Percentiles rank a stretch among this genome's conserved stretches.
Evolutionary conservation across 2,888 invertebrate genomes (phyloP).

Genomic region (Atrina japonica): DNA sequence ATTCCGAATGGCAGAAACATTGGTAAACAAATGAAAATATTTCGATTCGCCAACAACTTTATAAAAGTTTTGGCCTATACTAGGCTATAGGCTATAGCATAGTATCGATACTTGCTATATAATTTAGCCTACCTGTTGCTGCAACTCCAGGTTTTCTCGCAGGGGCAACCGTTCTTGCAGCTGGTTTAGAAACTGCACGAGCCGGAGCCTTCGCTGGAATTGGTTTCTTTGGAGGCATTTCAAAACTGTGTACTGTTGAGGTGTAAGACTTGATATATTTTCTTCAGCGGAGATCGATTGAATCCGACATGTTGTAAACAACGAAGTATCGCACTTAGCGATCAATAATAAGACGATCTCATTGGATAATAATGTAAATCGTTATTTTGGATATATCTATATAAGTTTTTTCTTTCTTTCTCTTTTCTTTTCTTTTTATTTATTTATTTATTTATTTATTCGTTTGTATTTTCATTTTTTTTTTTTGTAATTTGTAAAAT

Average conservation of each 20-base stretch:
- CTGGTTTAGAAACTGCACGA: slow-evolving; percentile 43
- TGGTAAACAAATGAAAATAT: no score
- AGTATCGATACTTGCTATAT: not conserved
- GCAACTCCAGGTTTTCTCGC: slow-evolving; percentile 23
- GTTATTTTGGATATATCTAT: not conserved
- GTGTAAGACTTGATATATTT: no score
- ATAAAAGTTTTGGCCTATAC: no score
- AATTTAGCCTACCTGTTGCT: slow-evolving; percentile 19
- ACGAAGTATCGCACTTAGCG: slow-evolving; percentile 53
- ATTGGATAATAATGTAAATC: slow-evolving; percentile 37
- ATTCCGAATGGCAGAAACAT: no score
- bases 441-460: no score
- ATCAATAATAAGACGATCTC: slow-evolving; percentile 18
- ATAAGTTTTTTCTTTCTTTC: no score
- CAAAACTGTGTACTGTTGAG: not conserved
- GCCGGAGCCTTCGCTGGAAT: slow-evolving; percentile 51
- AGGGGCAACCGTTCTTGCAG: slow-evolving; percentile 45
- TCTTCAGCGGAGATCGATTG: not conserved
- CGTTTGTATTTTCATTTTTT: no score
- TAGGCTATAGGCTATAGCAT: no score
- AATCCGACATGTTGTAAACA: slow-evolving; percentile 58
- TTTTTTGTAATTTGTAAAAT: no score
- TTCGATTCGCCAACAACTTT: no score
- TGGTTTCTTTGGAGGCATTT: slow-evolving; percentile 68
- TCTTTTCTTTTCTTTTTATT: no score